Conservation (phyloP, 2,888 invertebrate genomes). For the Ophioninae sp. region DNA sequence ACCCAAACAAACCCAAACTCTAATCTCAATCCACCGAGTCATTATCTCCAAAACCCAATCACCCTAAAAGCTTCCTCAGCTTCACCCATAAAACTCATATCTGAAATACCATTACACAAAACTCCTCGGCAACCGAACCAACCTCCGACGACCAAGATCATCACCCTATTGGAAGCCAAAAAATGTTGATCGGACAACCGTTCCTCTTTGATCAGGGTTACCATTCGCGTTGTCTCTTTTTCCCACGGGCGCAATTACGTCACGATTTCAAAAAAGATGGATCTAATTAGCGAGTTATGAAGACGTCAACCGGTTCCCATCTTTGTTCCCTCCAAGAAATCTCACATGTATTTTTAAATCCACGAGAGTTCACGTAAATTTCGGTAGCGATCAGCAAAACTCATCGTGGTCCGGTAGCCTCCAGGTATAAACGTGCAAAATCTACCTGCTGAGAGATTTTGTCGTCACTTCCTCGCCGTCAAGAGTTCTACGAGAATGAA, state of each 20-base stretch:
- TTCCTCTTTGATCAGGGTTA: neutral
- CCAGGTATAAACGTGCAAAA: slow-evolving; percentile 50
- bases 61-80: no score
- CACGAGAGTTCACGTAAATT: neutral
- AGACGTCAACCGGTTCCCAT: slow-evolving; percentile 47
- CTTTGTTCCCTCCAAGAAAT: slow-evolving; percentile 44
- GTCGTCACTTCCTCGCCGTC: slow-evolving; percentile 45
- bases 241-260: slow-evolving; percentile 44
- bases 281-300: slow-evolving; percentile 52
- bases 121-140: neutral
- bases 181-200: neutral
- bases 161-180: neutral
- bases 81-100: no score
- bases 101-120: neutral
- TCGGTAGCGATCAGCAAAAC: slow-evolving; percentile 19
- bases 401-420: slow-evolving; percentile 30
- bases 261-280: slow-evolving; percentile 11
- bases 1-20: no score
- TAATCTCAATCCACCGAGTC: no score
- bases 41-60: no score
- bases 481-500: slow-evolving; percentile 22
- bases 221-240: neutral
- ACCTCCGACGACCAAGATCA: neutral
- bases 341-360: neutral
- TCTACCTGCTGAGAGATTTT: slow-evolving; percentile 8